Evolutionary conservation across 2,113 vertebrate species (phyloP).

Genomic region (Turdus rufiventris): DNA sequence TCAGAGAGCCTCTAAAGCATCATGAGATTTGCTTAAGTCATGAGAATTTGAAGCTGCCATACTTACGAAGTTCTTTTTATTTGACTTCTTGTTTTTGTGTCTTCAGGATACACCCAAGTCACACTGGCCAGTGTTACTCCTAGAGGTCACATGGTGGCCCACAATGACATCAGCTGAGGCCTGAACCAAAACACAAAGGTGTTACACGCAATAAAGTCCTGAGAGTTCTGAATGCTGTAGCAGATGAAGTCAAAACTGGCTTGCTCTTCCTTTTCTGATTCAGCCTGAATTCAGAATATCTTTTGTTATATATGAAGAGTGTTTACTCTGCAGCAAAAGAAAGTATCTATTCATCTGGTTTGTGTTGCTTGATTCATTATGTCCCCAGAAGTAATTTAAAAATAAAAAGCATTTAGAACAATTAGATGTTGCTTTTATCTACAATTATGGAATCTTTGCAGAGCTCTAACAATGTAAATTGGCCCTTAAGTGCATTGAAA

Average conservation of each 20-base stretch:
- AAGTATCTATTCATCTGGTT: background rate
- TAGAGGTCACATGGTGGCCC: constrained; percentile 28
- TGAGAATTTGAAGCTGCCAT: constrained; percentile 18
- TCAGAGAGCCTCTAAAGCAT: background rate
- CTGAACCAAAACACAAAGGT: background rate
- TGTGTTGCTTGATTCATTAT: background rate
- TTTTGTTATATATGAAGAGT: background rate
- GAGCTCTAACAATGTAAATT: background rate
- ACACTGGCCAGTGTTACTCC: constrained; percentile 14
- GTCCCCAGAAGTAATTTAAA: background rate
- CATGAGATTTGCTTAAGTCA: constrained; percentile 6
- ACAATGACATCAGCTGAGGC: background rate
- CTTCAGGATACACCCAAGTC: constrained; percentile 38
- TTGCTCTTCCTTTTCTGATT: background rate
- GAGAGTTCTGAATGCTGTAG: background rate
- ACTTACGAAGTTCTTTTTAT: background rate
- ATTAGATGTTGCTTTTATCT: background rate
- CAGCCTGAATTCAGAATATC: background rate
- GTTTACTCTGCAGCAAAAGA: background rate
- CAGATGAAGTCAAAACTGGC: background rate
- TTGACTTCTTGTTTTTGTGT: constrained; percentile 46
- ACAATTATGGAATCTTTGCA: background rate
- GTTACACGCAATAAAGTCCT: background rate
- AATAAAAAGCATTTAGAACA: background rate
- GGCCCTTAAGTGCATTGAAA: background rate